Base-by-base conservation (phyloP, 2,888 invertebrate genomes). In the Aphidius colemani region DNA sequence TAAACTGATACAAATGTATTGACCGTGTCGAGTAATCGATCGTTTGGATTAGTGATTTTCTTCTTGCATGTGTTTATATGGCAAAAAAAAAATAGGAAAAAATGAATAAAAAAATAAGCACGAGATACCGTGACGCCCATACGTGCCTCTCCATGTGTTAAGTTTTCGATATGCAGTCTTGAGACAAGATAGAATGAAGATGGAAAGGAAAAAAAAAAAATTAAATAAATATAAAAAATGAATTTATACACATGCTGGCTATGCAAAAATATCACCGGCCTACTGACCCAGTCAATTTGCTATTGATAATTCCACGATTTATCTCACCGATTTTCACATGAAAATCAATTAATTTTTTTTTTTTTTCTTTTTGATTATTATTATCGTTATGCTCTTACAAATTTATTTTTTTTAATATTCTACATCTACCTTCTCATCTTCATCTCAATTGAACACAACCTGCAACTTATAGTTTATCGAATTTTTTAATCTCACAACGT, bases 221-320 rank as follows among this genome's bases (percentile, higher is more conserved):
- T 65, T 44, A 68, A 67, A 66, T 66, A 63, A 67, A 66, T 66
- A 63, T 57, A 64, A 72, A 72, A 72, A 71, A 64, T 49, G 45
- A 50, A 13, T 60, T 43, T 53, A 56, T 51, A 48, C 49, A 56
- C 49, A 58, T 59, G 30, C 51, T 60, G 44, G 53, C 13, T 53
- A 67, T 57, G 70, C 63, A 74, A 75, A 74, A 75, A 74, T 72
- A 67, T 65, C 74, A 11, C 11, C 48, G 79, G 72, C 78, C 78
- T 73, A 80, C 79, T 80, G 74, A 80, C 80, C 80, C 70, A 73
- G 63, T 71, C 67, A 43, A 57, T 7, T 8, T 39, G 43, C 10
- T 66, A 66, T 64, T 68, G 67, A 66, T 66, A 59, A 66, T 55
- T 64, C 55, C 60, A 49, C 53, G 59, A 66, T 59, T 61, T 63